Conservation (phyloP, 2,888 invertebrate genomes). For the Tetranychus truncatus region DNA sequence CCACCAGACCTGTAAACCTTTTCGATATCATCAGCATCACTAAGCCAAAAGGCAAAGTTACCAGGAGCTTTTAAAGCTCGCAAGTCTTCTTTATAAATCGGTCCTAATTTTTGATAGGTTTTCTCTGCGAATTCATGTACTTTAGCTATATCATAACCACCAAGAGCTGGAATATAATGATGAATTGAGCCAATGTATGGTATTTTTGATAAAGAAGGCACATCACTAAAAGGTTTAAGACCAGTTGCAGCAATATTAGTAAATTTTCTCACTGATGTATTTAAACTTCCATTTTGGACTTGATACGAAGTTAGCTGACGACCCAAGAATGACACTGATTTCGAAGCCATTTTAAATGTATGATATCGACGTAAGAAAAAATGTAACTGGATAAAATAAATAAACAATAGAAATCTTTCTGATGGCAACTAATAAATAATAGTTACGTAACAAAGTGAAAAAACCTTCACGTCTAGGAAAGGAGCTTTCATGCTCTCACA, state of each 20-base stretch:
- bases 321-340: background rate
- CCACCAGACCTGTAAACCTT: slow-evolving; percentile 38
- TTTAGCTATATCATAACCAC: slow-evolving; percentile 24
- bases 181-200: background rate
- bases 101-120: slow-evolving; percentile 27
- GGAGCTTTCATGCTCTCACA: no score
- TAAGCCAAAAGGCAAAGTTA: slow-evolving; percentile 29
- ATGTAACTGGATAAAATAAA: no score
- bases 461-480: no score
- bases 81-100: slow-evolving; percentile 28
- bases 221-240: background rate
- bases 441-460: no score
- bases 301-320: background rate
- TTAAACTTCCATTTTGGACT: background rate
- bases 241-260: background rate
- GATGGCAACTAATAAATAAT: no score
- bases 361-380: no score
- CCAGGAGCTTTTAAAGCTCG: slow-evolving; percentile 27
- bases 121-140: slow-evolving; percentile 28
- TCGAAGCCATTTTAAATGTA: no score
- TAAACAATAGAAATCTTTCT: no score
- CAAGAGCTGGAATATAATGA: slow-evolving; percentile 18
- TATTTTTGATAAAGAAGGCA: background rate
- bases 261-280: background rate
- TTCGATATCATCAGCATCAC: slow-evolving; percentile 38